Base-by-base conservation (phyloP, 1,140 invertebrate species). In the Phortica variegata region DNA sequence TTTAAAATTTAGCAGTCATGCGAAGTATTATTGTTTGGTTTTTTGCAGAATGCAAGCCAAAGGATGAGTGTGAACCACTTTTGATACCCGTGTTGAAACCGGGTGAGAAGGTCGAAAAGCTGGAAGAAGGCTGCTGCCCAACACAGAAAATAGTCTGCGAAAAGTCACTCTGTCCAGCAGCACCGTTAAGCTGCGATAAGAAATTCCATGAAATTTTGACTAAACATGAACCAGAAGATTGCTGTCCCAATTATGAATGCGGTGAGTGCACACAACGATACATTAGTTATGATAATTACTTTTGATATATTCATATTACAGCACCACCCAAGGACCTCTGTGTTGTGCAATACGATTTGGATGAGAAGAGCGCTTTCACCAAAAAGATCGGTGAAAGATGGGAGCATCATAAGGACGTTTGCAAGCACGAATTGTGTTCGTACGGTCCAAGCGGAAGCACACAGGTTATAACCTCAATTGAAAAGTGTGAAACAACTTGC, bases 91-190 rank as follows among this genome's bases (percentile, higher is more conserved):
- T 77, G 32, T 43, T 85, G 12, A 75, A 83, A 43, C 79, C 83
- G 21, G 89, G 89, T 6, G 82, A 86, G 59, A 73, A 81, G 21
- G 69, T 79, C 0, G 60, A 80, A 1, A 65, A 83, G 1, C 80
- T 87, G 59, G 75, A 73, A 15, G 78, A 78, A 23, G 87, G 87
- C 2, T 91, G 89, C 65, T 91, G 89, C 62, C 84, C 86, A 1
- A 77, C 77, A 16, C 75, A 80, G 2, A 71, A 79, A 26, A 73
- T 80, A 21, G 58, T 83, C 2, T 92, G 89, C 50, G 78, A 81
- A 17, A 73, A 75, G 5, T 79, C 83, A 19, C 79, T 68, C 1
- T 90, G 88, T 66, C 87, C 85, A 3, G 26, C 76, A 3, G 52
- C 70, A 23, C 75, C 80, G 3, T 73, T 77, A 2, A 58, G 57